These are phyloP conservation scores for Agonum fuliginosum DNA, from an alignment of 2,888 invertebrate species.

Conservation along the genomic window DNA sequence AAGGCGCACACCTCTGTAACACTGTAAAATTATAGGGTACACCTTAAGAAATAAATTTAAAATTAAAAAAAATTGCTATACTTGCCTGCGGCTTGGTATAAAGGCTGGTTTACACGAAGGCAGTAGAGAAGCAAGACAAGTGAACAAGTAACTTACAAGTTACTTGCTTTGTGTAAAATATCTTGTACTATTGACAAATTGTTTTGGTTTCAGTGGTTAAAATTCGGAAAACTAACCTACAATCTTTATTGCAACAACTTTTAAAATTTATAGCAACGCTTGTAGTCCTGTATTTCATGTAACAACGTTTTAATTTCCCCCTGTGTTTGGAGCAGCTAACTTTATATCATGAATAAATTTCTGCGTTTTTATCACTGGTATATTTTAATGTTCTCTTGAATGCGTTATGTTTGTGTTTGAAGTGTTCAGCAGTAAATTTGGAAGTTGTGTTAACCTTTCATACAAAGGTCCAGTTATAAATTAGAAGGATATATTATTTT, in stretches of 20 bases:
- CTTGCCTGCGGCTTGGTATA: too few relatives aligned
- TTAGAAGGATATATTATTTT: slow-evolving; percentile 25
- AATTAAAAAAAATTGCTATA: too few relatives aligned
- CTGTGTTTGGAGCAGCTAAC: slow-evolving; percentile 15
- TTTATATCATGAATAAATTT: slow-evolving; percentile 44
- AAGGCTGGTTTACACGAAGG: too few relatives aligned
- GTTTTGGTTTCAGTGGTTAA: too few relatives aligned
- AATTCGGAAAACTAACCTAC: too few relatives aligned
- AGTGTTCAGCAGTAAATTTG: slow-evolving; percentile 24
- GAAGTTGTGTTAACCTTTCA: slow-evolving; percentile 28
- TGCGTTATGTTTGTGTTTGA: slow-evolving; percentile 37
- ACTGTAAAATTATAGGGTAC: too few relatives aligned
- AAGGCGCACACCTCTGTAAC: too few relatives aligned
- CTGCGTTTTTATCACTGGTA: slow-evolving; percentile 30
- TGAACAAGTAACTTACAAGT: too few relatives aligned
- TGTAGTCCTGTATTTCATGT: slow-evolving; percentile 8
- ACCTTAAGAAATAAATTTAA: too few relatives aligned
- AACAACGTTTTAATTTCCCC: slow-evolving; percentile 37
- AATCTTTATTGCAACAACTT: not conserved
- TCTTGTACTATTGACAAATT: too few relatives aligned
- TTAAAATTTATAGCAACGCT: not conserved
- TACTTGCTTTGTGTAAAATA: too few relatives aligned
- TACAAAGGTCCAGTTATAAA: slow-evolving; percentile 17
- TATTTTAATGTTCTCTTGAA: slow-evolving; percentile 33
- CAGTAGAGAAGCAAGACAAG: too few relatives aligned